These are phyloP conservation scores for Lepidocolaptes lacrymiger DNA, from an alignment of 2,797 vertebrate genomes.

Conservation along the genomic window DNA sequence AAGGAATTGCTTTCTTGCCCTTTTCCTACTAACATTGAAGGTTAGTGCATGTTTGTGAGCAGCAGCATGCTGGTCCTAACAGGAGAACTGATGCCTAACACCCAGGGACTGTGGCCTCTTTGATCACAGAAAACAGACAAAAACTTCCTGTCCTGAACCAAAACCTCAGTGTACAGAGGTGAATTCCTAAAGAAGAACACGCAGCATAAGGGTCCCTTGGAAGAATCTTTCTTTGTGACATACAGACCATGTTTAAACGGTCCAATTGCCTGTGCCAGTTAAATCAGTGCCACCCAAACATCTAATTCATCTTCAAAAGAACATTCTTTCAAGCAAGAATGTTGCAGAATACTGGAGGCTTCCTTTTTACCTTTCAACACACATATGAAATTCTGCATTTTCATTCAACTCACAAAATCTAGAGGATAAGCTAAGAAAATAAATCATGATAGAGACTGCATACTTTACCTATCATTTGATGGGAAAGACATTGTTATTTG, in stretches of 20 bases:
- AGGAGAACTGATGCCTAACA: neutral
- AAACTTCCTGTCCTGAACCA: neutral
- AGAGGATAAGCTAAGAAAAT: neutral
- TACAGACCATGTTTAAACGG: neutral
- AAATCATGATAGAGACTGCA: constrained; percentile 24
- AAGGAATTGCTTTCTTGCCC: neutral
- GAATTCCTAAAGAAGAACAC: neutral
- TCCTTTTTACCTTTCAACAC: constrained; percentile 4
- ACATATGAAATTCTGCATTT: constrained; percentile 37
- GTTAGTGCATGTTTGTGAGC: neutral
- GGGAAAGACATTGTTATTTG: constrained; percentile 63
- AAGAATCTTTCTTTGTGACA: neutral
- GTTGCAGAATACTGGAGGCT: neutral
- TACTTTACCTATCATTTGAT: constrained; percentile 46
- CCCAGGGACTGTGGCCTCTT: neutral
- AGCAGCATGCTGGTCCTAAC: neutral
- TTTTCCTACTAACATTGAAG: neutral
- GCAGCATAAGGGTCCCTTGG: neutral
- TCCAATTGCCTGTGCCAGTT: neutral
- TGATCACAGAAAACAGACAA: neutral
- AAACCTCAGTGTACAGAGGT: neutral
- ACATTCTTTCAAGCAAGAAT: neutral
- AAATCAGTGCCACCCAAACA: neutral
- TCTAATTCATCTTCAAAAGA: neutral
- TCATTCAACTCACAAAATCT: constrained; percentile 47